phyloP scores from a whole-genome alignment of 2,113 vertebrate species.

The Microcebus lehilahytsara region DNA sequence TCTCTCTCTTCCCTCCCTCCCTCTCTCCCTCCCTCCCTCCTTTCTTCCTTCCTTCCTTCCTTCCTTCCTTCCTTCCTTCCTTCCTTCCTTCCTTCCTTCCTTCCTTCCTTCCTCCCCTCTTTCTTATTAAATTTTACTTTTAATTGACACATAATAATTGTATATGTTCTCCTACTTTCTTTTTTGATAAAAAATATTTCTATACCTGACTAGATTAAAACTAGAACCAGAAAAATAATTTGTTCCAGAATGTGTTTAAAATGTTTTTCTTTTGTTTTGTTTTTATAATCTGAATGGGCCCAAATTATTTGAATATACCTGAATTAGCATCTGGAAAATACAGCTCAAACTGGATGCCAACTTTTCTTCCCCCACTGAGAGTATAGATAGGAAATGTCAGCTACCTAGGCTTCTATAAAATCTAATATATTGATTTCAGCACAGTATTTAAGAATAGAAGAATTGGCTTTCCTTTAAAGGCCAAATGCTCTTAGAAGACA shows the following conservation, averaged over 20 bases:
- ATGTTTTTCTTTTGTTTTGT: not conserved
- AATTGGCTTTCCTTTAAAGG: not conserved
- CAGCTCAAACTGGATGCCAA: not conserved
- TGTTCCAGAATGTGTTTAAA: not conserved
- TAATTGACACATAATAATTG: not conserved
- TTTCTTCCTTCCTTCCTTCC: not conserved
- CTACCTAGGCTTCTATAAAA: not conserved
- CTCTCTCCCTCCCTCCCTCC: not conserved
- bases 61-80: not conserved
- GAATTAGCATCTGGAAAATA: not conserved
- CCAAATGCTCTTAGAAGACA: not conserved
- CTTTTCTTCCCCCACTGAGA: not conserved
- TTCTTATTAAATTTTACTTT: not conserved
- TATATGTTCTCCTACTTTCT: not conserved
- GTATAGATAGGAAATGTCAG: not conserved
- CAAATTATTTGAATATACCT: not conserved
- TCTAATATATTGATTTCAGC: not conserved
- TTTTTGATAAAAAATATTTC: not conserved
- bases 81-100: not conserved
- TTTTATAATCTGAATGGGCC: not conserved
- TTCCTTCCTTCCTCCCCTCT: not conserved
- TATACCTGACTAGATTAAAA: not conserved
- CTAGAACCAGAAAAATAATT: not conserved
- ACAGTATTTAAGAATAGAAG: not conserved
- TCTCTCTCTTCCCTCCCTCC: not conserved